phyloP scores from a whole-genome alignment of 35 echinoderm and acorn worm species.

The Heliocidaris erythrogramma region DNA sequence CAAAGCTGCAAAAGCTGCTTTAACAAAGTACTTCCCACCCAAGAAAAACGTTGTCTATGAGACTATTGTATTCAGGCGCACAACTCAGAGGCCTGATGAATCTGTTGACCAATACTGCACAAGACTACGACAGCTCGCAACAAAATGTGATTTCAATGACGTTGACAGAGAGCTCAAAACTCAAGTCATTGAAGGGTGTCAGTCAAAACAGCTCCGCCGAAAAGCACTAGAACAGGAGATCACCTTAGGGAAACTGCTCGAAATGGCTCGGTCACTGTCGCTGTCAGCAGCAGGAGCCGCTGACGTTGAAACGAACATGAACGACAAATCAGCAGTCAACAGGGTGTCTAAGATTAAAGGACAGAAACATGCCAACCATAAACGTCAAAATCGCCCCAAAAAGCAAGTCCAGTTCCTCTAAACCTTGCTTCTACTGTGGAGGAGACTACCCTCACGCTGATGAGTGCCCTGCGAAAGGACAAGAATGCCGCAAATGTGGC shows the following conservation, averaged over 20 bases:
- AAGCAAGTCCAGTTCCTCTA: not conserved
- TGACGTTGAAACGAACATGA: conserved; percentile 42
- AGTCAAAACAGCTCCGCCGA: conserved; percentile 23
- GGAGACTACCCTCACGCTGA: not conserved
- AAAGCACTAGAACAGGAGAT: conserved; percentile 37
- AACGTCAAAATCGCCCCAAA: not conserved
- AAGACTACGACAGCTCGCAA: no score
- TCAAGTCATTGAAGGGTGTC: conserved; percentile 60
- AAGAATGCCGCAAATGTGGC: not conserved
- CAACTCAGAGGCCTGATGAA: no score
- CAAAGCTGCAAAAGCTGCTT: no score
- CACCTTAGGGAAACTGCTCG: not conserved
- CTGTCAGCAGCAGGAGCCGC: conserved; percentile 49
- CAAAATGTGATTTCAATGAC: no score
- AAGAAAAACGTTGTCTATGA: no score
- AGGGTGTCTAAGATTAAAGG: no score
- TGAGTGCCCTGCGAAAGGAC: no score
- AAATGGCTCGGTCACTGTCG: conserved; percentile 28
- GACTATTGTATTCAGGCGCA: no score
- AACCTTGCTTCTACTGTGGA: not conserved
- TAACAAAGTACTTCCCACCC: no score
- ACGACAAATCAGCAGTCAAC: not conserved
- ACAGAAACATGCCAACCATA: no score
- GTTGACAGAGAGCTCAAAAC: conserved; percentile 54
- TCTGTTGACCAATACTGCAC: no score